Evolutionary conservation across 2,888 invertebrate species (phyloP).

Genomic region (Parthenolecanium corni): DNA sequence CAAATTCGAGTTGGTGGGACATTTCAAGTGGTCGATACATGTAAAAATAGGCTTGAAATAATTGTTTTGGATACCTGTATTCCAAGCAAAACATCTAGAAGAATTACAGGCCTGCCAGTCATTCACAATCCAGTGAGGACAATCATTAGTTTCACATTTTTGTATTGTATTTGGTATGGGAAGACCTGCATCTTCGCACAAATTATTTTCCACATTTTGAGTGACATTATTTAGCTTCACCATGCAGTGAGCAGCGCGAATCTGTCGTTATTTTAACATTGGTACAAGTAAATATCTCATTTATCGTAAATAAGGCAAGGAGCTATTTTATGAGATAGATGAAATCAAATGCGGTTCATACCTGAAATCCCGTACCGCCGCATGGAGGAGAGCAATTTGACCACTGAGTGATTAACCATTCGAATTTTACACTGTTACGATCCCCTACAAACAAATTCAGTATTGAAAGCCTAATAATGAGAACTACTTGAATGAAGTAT

Average conservation of each 20-base stretch:
- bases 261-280: slow-evolving; percentile 40
- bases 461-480: no score
- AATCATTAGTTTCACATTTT: slow-evolving; percentile 54
- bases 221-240: slow-evolving; percentile 49
- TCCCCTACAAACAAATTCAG: slow-evolving; percentile 36
- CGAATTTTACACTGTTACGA: slow-evolving; percentile 48
- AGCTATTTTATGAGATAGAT: no score
- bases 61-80: no score
- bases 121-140: slow-evolving; percentile 58
- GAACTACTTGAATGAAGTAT: no score
- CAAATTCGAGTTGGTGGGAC: no score
- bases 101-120: slow-evolving; percentile 62
- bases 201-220: slow-evolving; percentile 49
- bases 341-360: no score
- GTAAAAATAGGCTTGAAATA: no score
- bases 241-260: slow-evolving; percentile 60
- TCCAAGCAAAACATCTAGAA: slow-evolving; percentile 62
- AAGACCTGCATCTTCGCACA: slow-evolving; percentile 60
- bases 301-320: background rate
- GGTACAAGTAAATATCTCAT: background rate
- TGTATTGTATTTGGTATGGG: slow-evolving; percentile 51
- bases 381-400: slow-evolving; percentile 74
- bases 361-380: slow-evolving; percentile 58
- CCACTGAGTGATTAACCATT: slow-evolving; percentile 77
- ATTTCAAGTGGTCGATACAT: no score